A percentile compares a stretch with the other conserved stretches of the same genome.
phyloP scores from a whole-genome alignment of 1,140 invertebrate species.

The Sitobion miscanthi region DNA sequence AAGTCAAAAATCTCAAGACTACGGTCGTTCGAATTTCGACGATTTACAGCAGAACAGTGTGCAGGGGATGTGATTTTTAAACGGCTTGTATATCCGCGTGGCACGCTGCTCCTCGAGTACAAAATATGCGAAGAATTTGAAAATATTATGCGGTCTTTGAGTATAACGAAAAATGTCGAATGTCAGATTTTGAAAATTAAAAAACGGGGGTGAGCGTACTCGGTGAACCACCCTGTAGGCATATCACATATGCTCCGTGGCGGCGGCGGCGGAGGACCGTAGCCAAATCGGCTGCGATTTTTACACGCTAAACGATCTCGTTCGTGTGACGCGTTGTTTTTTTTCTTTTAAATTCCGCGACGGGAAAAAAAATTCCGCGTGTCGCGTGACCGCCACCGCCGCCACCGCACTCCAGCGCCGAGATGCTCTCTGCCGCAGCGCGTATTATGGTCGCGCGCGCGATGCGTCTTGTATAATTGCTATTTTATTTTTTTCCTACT shows the following conservation, averaged over 20 bases:
- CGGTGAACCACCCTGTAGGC: not conserved
- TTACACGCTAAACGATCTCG: constrained; percentile 7
- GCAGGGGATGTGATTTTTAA: too few relatives aligned
- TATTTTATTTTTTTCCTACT: not conserved
- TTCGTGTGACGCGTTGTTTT: not conserved
- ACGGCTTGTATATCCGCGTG: too few relatives aligned
- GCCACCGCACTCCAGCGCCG: constrained; percentile 41
- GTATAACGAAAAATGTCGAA: too few relatives aligned
- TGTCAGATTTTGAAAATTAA: not conserved
- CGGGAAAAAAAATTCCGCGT: constrained; percentile 41
- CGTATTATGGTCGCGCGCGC: not conserved
- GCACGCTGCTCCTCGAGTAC: too few relatives aligned
- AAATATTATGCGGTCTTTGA: too few relatives aligned
- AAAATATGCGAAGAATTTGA: too few relatives aligned
- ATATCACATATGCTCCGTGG: not conserved
- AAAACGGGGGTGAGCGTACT: not conserved
- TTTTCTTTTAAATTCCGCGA: constrained; percentile 50
- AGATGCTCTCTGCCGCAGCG: not conserved
- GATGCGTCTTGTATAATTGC: not conserved
- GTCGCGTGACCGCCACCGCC: constrained; percentile 15
- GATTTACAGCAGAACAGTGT: too few relatives aligned
- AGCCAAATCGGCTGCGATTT: constrained; percentile 49
- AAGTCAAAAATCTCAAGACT: too few relatives aligned
- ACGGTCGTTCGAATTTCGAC: too few relatives aligned
- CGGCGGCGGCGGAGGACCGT: not conserved